Evolutionary conservation across 2,113 vertebrate genomes (phyloP).

Genomic region (Rhabdomys dilectus): DNA sequence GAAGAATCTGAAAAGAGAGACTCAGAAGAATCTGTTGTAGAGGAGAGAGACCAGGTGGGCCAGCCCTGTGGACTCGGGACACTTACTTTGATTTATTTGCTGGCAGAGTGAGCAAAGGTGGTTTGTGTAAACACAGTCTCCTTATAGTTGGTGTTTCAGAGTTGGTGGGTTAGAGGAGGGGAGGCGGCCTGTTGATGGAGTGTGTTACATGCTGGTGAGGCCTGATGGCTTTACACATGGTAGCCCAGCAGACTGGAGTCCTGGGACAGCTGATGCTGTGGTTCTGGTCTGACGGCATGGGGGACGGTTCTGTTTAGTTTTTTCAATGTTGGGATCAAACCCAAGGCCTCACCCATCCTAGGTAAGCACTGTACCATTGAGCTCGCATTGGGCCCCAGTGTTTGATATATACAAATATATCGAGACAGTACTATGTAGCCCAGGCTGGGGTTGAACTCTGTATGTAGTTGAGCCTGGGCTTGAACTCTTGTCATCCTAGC

Average conservation of each 20-base stretch:
- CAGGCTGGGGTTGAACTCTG: neutral
- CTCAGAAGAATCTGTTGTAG: neutral
- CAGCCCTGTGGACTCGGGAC: neutral
- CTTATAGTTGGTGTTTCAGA: neutral
- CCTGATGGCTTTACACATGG: neutral
- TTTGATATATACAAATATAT: neutral
- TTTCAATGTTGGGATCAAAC: neutral
- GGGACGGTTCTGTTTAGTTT: neutral
- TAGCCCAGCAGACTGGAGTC: neutral
- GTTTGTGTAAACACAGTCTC: neutral
- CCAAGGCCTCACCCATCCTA: neutral
- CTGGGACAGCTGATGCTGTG: neutral
- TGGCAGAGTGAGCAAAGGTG: too few species aligned
- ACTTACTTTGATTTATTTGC: neutral
- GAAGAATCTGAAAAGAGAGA: constrained; percentile 42
- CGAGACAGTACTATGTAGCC: neutral
- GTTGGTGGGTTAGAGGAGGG: neutral
- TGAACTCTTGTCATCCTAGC: too few species aligned
- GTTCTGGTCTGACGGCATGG: neutral
- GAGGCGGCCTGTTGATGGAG: neutral
- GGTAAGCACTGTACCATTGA: neutral
- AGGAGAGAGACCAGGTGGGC: constrained; percentile 76
- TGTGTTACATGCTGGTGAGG: neutral
- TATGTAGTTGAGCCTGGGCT: neutral
- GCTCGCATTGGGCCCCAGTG: too few species aligned